These are phyloP conservation scores for Epiblema foenella DNA, from an alignment of 2,888 invertebrate genomes.

Conservation along the genomic window DNA sequence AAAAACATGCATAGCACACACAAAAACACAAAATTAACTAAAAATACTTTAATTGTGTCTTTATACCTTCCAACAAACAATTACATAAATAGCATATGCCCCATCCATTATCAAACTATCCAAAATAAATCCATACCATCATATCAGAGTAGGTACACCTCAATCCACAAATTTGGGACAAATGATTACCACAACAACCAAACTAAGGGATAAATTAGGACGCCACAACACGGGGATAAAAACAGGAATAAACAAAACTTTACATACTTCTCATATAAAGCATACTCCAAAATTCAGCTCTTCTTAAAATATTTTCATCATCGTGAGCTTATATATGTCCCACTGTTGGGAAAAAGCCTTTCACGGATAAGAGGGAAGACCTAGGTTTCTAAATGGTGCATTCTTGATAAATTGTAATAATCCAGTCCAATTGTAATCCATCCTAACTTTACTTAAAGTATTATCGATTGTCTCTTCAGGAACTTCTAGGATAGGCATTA, in stretches of 20 bases:
- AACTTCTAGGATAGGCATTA: not conserved
- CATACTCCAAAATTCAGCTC: not conserved
- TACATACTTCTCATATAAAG: slow-evolving; percentile 9
- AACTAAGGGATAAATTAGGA: slow-evolving; percentile 30
- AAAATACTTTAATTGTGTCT: not conserved
- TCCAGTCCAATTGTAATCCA: too few relatives aligned
- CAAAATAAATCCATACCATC: not conserved
- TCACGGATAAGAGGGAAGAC: not conserved
- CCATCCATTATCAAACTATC: not conserved
- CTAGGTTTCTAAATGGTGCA: too few relatives aligned
- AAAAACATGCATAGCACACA: slow-evolving; percentile 22
- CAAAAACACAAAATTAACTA: slow-evolving; percentile 3
- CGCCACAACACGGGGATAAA: slow-evolving; percentile 20
- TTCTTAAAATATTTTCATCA: not conserved
- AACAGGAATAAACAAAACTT: slow-evolving; percentile 28
- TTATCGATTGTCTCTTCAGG: not conserved
- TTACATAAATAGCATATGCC: not conserved
- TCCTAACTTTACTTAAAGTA: too few relatives aligned
- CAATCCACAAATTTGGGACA: not conserved
- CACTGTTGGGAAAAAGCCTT: too few relatives aligned
- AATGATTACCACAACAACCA: slow-evolving; percentile 35
- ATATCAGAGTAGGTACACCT: not conserved
- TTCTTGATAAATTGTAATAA: too few relatives aligned
- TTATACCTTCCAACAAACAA: not conserved
- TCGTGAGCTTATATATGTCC: not conserved